A percentile compares a stretch with the other conserved stretches of the same genome.
These are phyloP conservation scores for Trichonephila clavata DNA, from an alignment of 1,140 invertebrate genomes.

Conservation along the genomic window DNA sequence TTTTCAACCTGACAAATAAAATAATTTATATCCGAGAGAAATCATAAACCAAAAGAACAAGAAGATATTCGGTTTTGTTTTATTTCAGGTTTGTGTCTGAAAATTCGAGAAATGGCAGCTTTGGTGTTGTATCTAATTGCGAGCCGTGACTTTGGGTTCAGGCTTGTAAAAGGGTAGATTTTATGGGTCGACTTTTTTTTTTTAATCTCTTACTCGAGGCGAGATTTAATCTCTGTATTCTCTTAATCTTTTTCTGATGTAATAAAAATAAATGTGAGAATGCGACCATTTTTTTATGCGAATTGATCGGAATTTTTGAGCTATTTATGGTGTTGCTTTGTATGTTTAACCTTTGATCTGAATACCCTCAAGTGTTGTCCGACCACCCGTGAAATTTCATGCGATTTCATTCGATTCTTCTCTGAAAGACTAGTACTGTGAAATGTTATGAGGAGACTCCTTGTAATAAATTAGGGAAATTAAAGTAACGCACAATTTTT, in stretches of 20 bases:
- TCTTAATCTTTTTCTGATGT: neutral
- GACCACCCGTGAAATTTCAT: slow-evolving; percentile 13
- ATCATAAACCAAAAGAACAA: neutral
- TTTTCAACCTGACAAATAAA: slow-evolving; percentile 66
- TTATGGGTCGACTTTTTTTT: slow-evolving; percentile 40
- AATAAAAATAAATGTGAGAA: slow-evolving; percentile 26
- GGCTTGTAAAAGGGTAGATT: slow-evolving; percentile 54
- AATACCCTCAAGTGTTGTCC: neutral
- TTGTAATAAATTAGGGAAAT: neutral
- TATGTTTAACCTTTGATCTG: neutral
- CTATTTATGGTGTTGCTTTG: neutral
- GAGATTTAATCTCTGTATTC: neutral
- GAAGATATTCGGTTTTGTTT: neutral
- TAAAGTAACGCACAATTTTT: neutral
- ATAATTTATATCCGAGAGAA: slow-evolving; percentile 44
- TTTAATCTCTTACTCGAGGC: neutral
- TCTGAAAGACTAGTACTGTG: neutral
- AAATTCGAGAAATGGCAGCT: slow-evolving; percentile 20
- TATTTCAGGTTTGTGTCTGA: slow-evolving; percentile 3
- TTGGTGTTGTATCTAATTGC: slow-evolving; percentile 25
- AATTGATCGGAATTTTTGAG: neutral
- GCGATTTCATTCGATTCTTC: neutral
- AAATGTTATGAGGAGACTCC: neutral
- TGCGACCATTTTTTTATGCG: neutral
- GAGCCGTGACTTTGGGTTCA: slow-evolving; percentile 45